These are phyloP conservation scores for Drosophila orena DNA, from an alignment of 1,140 invertebrate genomes.

Conservation along the genomic window DNA sequence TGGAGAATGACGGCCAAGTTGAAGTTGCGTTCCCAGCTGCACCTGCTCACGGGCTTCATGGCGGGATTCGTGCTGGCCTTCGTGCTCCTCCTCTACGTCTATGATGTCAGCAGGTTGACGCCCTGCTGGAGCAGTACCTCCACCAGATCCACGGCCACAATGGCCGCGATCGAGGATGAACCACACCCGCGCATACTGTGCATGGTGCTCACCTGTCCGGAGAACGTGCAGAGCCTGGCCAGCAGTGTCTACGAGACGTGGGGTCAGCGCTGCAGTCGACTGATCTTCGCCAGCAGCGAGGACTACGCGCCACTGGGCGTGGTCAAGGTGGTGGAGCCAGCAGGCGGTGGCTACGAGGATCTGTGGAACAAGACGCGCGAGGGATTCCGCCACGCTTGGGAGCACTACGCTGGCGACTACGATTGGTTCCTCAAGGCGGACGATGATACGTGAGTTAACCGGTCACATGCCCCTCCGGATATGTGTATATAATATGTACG, in stretches of 20 bases:
- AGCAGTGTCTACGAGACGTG: slow-evolving; percentile 96
- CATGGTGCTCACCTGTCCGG: slow-evolving; percentile 97
- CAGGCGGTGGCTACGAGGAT: slow-evolving; percentile 92
- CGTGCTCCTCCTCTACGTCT: slow-evolving; percentile 46
- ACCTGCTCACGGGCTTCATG: slow-evolving; percentile 56
- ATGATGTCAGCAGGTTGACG: slow-evolving; percentile 40
- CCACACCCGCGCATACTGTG: slow-evolving; percentile 92
- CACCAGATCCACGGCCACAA: not conserved
- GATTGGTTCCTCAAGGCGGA: slow-evolving; percentile 98
- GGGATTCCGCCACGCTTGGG: slow-evolving; percentile 94
- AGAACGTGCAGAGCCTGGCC: slow-evolving; percentile 94
- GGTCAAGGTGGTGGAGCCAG: slow-evolving; percentile 87
- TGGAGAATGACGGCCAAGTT: slow-evolving; percentile 51
- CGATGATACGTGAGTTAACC: slow-evolving; percentile 93
- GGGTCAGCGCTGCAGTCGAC: slow-evolving; percentile 94
- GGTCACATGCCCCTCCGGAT: too few relatives aligned
- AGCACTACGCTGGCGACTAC: slow-evolving; percentile 91
- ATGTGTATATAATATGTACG: too few relatives aligned
- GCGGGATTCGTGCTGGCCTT: slow-evolving; percentile 60
- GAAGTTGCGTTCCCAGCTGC: slow-evolving; percentile 45
- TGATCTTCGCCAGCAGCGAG: slow-evolving; percentile 94
- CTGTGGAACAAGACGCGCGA: slow-evolving; percentile 98
- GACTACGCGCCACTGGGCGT: slow-evolving; percentile 87
- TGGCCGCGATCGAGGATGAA: not conserved
- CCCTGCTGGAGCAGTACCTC: slow-evolving; percentile 36